Evolutionary conservation across 2,113 vertebrate genomes (phyloP).

Genomic region (Balaeniceps rex): DNA sequence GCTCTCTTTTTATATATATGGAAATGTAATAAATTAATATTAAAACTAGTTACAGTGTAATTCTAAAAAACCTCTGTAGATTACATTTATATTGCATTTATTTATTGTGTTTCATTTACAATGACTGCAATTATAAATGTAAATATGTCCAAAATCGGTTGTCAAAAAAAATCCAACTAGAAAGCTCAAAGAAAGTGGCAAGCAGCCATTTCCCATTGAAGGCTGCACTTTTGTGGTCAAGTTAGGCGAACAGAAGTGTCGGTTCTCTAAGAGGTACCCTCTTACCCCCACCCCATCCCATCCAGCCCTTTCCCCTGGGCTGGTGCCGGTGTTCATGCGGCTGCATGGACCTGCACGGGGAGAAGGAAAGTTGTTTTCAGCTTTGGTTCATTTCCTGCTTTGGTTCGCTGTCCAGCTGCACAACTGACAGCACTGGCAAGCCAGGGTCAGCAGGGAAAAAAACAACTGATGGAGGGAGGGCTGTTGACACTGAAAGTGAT

Average conservation of each 20-base stretch:
- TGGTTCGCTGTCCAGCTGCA: neutral
- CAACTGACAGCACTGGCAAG: neutral
- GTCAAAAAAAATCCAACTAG: neutral
- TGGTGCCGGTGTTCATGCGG: neutral
- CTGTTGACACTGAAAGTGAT: neutral
- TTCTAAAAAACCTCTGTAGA: neutral
- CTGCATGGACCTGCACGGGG: neutral
- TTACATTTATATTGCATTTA: slow-evolving; percentile 61
- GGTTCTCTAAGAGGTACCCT: neutral
- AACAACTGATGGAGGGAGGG: neutral
- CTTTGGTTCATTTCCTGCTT: neutral
- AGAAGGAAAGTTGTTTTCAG: neutral
- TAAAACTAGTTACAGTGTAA: slow-evolving; percentile 7
- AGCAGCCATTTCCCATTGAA: neutral
- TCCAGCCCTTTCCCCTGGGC: neutral
- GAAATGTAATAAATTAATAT: slow-evolving; percentile 55
- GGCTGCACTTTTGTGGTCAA: neutral
- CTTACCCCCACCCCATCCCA: neutral
- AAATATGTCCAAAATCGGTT: neutral
- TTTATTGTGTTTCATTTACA: neutral
- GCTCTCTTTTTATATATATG: slow-evolving; percentile 22
- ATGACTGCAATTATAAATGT: slow-evolving; percentile 54
- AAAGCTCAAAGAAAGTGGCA: neutral
- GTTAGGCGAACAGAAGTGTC: neutral
- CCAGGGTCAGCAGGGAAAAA: neutral